phyloP scores from a whole-genome alignment of 2,888 invertebrate species.

The Drosophila koepferae region DNA sequence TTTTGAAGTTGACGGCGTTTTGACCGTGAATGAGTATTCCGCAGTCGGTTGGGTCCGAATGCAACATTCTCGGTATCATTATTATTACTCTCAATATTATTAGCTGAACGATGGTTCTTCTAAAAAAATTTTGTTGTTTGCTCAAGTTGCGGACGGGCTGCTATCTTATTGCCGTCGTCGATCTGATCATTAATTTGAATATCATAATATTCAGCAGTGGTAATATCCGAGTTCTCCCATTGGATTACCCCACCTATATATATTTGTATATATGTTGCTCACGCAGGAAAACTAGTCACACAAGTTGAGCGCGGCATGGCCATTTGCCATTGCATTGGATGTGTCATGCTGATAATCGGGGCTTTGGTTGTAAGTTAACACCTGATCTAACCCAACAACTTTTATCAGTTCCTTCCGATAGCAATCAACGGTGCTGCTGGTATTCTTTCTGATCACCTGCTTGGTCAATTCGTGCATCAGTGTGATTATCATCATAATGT shows the following conservation, averaged over 20 bases:
- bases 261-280: neutral
- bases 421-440: constrained; percentile 55
- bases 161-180: constrained; percentile 24
- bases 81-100: neutral
- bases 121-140: constrained; percentile 31
- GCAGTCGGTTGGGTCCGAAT: neutral
- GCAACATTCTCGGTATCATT: neutral
- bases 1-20: neutral
- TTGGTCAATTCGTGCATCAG: constrained; percentile 29
- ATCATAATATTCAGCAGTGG: constrained; percentile 11
- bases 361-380: constrained; percentile 50
- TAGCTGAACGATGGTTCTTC: neutral
- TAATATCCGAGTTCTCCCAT: neutral
- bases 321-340: constrained; percentile 67
- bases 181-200: constrained; percentile 22
- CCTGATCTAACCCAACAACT: neutral
- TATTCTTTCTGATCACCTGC: constrained; percentile 61
- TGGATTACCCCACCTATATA: neutral
- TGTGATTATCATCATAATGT: constrained; percentile 10
- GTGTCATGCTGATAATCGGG: constrained; percentile 53
- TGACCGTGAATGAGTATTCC: neutral
- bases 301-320: constrained; percentile 57
- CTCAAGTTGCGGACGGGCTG: constrained; percentile 44
- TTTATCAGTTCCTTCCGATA: constrained; percentile 6
- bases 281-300: constrained; percentile 4